Evolutionary conservation across 92 coral and sea anemone species (phyloP), one percentile per base, ranked within the genome.

Genomic region (Palythoa heliodiscus): DNA sequence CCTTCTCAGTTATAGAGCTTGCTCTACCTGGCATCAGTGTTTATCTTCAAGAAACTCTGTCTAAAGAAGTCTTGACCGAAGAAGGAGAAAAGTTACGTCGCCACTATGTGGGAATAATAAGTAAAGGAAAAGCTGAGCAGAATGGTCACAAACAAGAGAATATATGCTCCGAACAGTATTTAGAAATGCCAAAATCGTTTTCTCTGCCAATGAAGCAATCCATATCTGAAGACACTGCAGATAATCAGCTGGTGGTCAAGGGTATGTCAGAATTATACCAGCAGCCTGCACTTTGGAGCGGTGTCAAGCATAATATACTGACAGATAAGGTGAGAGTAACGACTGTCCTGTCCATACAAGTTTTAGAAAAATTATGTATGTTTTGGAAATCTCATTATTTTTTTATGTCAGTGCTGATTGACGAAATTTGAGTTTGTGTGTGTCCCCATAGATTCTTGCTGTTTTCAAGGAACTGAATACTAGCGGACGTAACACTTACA

Each of bases 21-120:
- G 89, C 95, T 35, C 80, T 96, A 83, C 98, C 98, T 17, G 98
- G 98, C 50, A 91, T 96, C 55, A 88, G 83, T 38, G 87, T 53
- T 68, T 96, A 89, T 67, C 89, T 96, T 40, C 91, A 87, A 78
- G 94, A 94, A 35, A 88, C 93, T 74, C 87, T 96, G 40, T 73
- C 89, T 47, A 72, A 78, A 29, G 98, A 93, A 71, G 89, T 82
- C 2, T 88, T 96, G 39, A 86, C 94, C 75, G 98, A 94, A 38
- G 90, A 89, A 24, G 92, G 92, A 37, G 98, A 96, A 53, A 83
- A 75, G 20, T 50, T 92, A 39, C 86, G 98, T 52, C 87, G 75
- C 14, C 73, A 88, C 3, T 96, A 94, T 85, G 91, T 92, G 58
- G 83, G 82, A 2, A 70, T 94, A 63, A 86, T 96, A 60, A 88